A percentile compares a stretch with the other conserved stretches of the same genome.
phyloP scores from a whole-genome alignment of 2,113 vertebrate genomes.

The zebrafish (Danio rerio) region GRCz12tu NC_133188.1:25242001-25242500 shows the following conservation, averaged over 20 bases:
- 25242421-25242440: conserved; percentile 67
- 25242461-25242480: conserved; percentile 76
- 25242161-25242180: conserved; percentile 31
- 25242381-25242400: conserved; percentile 55
- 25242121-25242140: conserved; percentile 26
- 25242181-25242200: conserved; percentile 8
- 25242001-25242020: conserved; percentile 52
- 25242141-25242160: conserved; percentile 18
- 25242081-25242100: neutral
- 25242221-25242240: conserved; percentile 16
- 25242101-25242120: conserved; percentile 44
- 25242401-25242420: conserved; percentile 57
- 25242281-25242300: conserved; percentile 29
- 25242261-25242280: conserved; percentile 38
- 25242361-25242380: conserved; percentile 37
- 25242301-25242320: conserved; percentile 10
- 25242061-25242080: conserved; percentile 19
- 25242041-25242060: conserved; percentile 42
- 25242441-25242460: conserved; percentile 62
- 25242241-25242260: neutral
- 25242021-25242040: conserved; percentile 25
- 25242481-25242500: conserved; percentile 71
- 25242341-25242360: conserved; percentile 24
- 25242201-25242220: conserved; percentile 11
- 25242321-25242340: conserved; percentile 26